A percentile compares a stretch with the other conserved stretches of the same genome.
Conservation (phyloP, 2,113 vertebrate genomes). For the Pseudorasbora parva region DNA sequence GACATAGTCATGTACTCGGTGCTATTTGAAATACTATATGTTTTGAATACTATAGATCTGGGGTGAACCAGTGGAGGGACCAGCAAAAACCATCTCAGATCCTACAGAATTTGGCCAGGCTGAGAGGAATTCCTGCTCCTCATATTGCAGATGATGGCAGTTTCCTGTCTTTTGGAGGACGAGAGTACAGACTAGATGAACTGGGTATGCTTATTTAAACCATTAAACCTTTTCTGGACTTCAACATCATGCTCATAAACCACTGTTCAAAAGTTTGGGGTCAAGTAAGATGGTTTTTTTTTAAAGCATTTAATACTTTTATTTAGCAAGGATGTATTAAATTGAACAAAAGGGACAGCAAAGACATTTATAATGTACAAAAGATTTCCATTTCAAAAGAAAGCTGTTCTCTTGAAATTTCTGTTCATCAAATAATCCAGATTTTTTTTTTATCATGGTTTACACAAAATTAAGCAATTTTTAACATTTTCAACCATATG, state of each 20-base stretch:
- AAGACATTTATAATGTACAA: background rate
- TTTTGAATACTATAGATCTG: conserved; percentile 83
- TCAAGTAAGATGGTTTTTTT: background rate
- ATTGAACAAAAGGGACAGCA: too few species aligned
- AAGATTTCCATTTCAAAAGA: background rate
- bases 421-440: background rate
- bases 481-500: too few species aligned
- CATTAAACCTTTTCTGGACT: background rate
- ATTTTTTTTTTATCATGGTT: background rate
- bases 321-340: too few species aligned
- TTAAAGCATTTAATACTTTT: background rate
- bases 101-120: conserved; percentile 86
- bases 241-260: background rate
- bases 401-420: background rate
- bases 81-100: conserved; percentile 90
- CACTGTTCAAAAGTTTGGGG: background rate
- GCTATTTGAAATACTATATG: background rate
- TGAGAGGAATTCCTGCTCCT: conserved; percentile 86
- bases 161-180: conserved; percentile 82
- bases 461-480: background rate
- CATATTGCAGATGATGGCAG: conserved; percentile 84
- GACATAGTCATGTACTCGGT: background rate
- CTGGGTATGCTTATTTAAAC: conserved; percentile 78
- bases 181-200: conserved; percentile 83
- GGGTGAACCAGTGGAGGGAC: conserved; percentile 94